Evolutionary conservation across 2,797 vertebrate species (phyloP).

Genomic region (Falco columbarius): DNA sequence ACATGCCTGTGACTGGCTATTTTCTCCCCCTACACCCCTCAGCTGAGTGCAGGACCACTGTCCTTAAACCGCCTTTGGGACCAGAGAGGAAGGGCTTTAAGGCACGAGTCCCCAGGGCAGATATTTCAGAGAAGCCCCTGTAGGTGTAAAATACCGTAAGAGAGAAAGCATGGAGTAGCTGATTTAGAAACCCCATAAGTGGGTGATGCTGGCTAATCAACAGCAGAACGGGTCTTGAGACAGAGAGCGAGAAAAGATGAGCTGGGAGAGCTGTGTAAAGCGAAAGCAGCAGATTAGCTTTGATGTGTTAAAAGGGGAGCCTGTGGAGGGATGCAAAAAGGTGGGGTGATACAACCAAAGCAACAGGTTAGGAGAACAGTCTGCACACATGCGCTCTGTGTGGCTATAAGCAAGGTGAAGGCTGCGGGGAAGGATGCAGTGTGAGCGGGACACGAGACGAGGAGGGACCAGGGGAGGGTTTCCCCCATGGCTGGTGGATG

Average conservation of each 20-base stretch:
- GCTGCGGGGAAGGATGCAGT: not conserved
- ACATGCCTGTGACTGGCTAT: not conserved
- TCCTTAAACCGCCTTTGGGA: not conserved
- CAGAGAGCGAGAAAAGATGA: not conserved
- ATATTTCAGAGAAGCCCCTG: not conserved
- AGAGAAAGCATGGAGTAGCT: not conserved
- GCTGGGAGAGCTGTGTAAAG: not conserved
- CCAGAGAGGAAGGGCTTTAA: not conserved
- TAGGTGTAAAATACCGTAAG: not conserved
- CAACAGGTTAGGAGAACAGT: not conserved
- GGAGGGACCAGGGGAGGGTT: not conserved
- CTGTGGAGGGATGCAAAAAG: not conserved
- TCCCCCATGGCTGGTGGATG: rapidly evolving
- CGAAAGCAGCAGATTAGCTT: not conserved
- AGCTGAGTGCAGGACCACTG: not conserved
- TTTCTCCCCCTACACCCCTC: not conserved
- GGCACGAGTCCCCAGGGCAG: not conserved
- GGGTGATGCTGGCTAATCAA: not conserved
- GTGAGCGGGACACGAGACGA: rapidly evolving
- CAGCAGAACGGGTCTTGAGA: not conserved
- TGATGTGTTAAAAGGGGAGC: not conserved
- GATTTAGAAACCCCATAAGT: not conserved
- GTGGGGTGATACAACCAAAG: not conserved
- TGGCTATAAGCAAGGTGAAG: not conserved
- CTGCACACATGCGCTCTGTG: not conserved